These are phyloP conservation scores for Amiota communis DNA, from an alignment of 2,888 invertebrate genomes.

Conservation along the genomic window DNA sequence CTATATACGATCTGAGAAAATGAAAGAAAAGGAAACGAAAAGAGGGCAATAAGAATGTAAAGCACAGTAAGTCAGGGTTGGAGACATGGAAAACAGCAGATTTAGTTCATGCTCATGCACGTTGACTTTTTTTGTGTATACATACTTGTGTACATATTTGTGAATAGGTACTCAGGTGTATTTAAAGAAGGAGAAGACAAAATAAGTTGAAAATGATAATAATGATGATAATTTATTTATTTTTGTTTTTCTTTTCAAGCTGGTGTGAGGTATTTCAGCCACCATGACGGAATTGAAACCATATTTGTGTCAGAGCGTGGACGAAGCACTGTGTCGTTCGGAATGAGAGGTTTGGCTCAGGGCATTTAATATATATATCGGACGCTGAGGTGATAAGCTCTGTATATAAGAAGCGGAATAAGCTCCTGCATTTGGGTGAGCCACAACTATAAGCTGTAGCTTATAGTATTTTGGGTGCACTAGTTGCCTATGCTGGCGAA, in stretches of 20 bases:
- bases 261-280: not conserved
- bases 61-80: too few relatives aligned
- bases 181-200: too few relatives aligned
- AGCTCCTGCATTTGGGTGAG: too few relatives aligned
- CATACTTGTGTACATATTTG: not conserved
- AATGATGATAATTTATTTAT: too few relatives aligned
- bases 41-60: not conserved
- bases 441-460: too few relatives aligned
- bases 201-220: too few relatives aligned
- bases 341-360: not conserved
- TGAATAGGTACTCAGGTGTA: conserved; percentile 1
- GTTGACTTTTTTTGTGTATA: not conserved
- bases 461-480: too few relatives aligned
- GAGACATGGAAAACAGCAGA: too few relatives aligned
- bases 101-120: too few relatives aligned
- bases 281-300: conserved; percentile 7
- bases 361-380: too few relatives aligned
- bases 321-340: not conserved
- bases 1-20: not conserved
- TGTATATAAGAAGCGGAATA: too few relatives aligned
- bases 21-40: not conserved
- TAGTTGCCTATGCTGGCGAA: not conserved
- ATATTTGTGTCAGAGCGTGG: not conserved
- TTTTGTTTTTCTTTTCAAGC: not conserved
- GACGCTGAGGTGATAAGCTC: too few relatives aligned